These are phyloP conservation scores for Hedychridium roseum DNA, from an alignment of 2,888 invertebrate genomes.

Conservation along the genomic window DNA sequence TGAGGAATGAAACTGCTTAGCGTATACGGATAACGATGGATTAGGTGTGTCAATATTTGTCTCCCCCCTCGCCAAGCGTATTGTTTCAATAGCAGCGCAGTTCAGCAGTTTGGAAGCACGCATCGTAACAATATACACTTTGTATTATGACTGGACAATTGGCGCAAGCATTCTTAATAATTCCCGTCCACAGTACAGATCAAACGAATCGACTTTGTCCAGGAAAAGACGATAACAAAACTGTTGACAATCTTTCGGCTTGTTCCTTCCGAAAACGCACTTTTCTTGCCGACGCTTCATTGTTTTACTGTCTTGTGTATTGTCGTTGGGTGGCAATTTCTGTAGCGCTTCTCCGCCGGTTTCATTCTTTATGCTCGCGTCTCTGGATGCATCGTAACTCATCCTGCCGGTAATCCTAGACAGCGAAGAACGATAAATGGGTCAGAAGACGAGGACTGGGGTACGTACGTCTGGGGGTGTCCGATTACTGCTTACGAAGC, in stretches of 20 bases:
- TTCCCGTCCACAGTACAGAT: no score
- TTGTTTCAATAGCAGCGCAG: neutral
- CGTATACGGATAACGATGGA: neutral
- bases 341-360: neutral
- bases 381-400: slow-evolving; percentile 16
- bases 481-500: slow-evolving; percentile 51
- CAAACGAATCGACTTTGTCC: no score
- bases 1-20: neutral
- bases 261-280: no score
- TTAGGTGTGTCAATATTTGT: slow-evolving; percentile 1
- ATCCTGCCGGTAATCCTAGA: slow-evolving; percentile 45
- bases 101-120: neutral
- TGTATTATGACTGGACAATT: no score
- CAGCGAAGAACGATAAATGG: slow-evolving; percentile 50
- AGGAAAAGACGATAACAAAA: no score
- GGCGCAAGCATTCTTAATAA: no score
- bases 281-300: no score
- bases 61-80: neutral
- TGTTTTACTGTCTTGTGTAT: no score
- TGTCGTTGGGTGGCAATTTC: neutral
- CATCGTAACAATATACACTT: neutral
- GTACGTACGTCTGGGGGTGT: slow-evolving; percentile 30
- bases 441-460: slow-evolving; percentile 44
- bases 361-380: no score
- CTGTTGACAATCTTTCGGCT: no score